A percentile compares a stretch with the other conserved stretches of the same genome.
phyloP scores from a whole-genome alignment of 1,140 invertebrate genomes.

The Drosophila setifemur region DNA sequence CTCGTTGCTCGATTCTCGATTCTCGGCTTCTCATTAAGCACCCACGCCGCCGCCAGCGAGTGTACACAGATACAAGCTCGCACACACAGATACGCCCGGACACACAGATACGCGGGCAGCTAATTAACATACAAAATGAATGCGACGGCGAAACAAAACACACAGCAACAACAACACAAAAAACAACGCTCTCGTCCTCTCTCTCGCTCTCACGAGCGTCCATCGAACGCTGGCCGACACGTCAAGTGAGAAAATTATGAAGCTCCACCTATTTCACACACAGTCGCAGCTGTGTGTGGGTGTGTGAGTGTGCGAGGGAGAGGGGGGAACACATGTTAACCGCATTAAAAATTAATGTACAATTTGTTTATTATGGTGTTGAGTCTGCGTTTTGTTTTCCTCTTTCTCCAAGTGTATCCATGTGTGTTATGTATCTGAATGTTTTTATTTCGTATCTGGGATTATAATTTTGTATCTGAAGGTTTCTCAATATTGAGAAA shows the following conservation, averaged over 20 bases:
- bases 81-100: constrained; percentile 5
- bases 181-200: constrained; percentile 28
- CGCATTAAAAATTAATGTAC: constrained; percentile 79
- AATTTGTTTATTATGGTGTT: constrained; percentile 79
- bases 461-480: no score
- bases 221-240: constrained; percentile 20
- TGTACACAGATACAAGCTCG: constrained; percentile 11
- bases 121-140: constrained; percentile 77
- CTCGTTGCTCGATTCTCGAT: constrained; percentile 12
- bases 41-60: constrained; percentile 53
- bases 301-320: constrained; percentile 6
- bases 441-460: no score
- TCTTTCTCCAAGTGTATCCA: background rate
- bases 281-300: constrained; percentile 19
- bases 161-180: constrained; percentile 16
- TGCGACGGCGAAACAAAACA: constrained; percentile 31
- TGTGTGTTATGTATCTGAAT: no score
- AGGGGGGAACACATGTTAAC: constrained; percentile 69
- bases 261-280: constrained; percentile 76
- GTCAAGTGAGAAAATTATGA: constrained; percentile 75
- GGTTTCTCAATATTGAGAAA: no score
- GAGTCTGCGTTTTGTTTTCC: constrained; percentile 46
- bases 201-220: constrained; percentile 27
- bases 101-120: constrained; percentile 28
- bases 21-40: constrained; percentile 62